Conservation (phyloP, 2,888 invertebrate genomes). For the Nephrotoma flavescens region DNA sequence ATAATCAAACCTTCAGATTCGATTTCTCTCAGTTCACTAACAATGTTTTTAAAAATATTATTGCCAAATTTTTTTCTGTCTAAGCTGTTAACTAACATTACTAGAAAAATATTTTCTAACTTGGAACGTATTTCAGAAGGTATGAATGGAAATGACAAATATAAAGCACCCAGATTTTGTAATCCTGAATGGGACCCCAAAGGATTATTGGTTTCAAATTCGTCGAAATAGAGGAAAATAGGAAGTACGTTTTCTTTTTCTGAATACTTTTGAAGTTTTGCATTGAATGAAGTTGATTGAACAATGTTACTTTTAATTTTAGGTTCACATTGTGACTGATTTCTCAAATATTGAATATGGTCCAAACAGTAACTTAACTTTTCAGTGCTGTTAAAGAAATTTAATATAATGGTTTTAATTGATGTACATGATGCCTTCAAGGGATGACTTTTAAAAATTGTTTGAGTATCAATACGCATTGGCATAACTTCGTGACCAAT, state of each 20-base stretch:
- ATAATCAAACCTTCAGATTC: background rate
- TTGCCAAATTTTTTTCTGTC: conserved; percentile 4
- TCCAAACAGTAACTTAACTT: background rate
- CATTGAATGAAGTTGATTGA: background rate
- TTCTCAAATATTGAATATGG: background rate
- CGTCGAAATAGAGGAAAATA: too few species aligned
- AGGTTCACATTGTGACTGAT: background rate
- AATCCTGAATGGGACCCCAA: background rate
- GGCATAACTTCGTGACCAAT: background rate
- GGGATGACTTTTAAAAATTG: background rate
- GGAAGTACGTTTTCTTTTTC: too few species aligned
- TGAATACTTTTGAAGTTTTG: background rate
- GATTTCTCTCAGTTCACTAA: background rate
- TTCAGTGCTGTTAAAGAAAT: background rate
- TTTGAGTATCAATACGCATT: background rate
- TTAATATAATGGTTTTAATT: background rate
- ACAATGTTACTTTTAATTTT: background rate
- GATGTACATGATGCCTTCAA: background rate
- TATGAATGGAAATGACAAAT: conserved; percentile 4
- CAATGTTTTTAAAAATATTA: background rate
- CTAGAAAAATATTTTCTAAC: conserved; percentile 5
- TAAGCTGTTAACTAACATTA: background rate
- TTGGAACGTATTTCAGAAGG: background rate
- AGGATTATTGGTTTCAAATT: background rate
- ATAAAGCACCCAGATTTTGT: conserved; percentile 1